Base-by-base conservation (phyloP, 92 coral and sea anemone genomes). In the Chrysogorgia sp. region DNA sequence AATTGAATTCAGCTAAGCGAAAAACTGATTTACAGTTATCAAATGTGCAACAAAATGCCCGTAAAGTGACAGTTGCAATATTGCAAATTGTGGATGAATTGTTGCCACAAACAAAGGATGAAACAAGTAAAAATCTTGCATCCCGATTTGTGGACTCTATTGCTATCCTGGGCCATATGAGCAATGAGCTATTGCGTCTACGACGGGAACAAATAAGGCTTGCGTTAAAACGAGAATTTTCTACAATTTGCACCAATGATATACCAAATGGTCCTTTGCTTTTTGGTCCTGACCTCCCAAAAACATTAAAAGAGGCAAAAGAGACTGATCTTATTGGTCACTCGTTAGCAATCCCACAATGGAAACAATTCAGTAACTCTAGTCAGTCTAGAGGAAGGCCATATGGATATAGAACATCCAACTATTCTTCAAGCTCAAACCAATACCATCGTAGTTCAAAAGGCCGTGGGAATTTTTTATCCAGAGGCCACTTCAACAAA, bases 251-350 rank as follows among this genome's bases (percentile, higher is more conserved):
- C 43, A 1, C 34, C 7, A 62, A 67, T 0, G 76, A 79, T 13
- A 10, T 28, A 15, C 83, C 26, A 30, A 67, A 33, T 20, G 76
- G 87, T 53, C 43, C 57, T 14, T 37, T 22, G 22, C 49, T 81
- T 14, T 74, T 74, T 74, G 86, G 86, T 15, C 63, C 57, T 81
- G 86, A 56, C 40, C 34, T 81, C 22, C 82, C 85, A 29, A 81
- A 67, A 41, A 37, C 75, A 4, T 34, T 67, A 34, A 31, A 37
- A 67, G 57, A n/a, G 21, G 57, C 75, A 5, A 68, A 68, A 28
- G 58, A 68, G 34, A 9, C 58, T 5, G 52, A 48, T 58, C 72
- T 56, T 37, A 65, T 40, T 24, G 31, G 43, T 20, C 22, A 78
- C 7, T 52, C 58, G 7, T 4, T 78, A 30, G 6, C 20, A 21